Percentiles rank a stretch among this genome's conserved stretches.
Evolutionary conservation across 1,140 invertebrate genomes (phyloP).

Genomic region (roundworm (Caenorhabditis elegans)): WBcel235 BX284606.5:13351001-13351500

Average conservation of each 20-base stretch:
- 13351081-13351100: neutral
- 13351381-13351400: neutral
- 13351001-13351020: constrained; percentile 12
- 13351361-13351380: constrained; percentile 12
- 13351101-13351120: neutral
- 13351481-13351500: neutral
- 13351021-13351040: neutral
- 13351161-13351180: constrained; percentile 9
- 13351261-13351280: neutral
- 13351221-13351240: neutral
- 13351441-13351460: neutral
- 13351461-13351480: neutral
- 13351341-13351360: neutral
- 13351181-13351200: neutral
- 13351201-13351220: constrained; percentile 13
- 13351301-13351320: neutral
- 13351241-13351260: too few relatives aligned
- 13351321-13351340: neutral
- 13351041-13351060: constrained; percentile 16
- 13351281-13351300: neutral
- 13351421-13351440: neutral
- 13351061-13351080: constrained; percentile 22
- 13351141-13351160: constrained; percentile 24
- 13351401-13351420: neutral
- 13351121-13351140: neutral